Conservation (phyloP, 2,888 invertebrate species). For the Deilephila porcellus region DNA sequence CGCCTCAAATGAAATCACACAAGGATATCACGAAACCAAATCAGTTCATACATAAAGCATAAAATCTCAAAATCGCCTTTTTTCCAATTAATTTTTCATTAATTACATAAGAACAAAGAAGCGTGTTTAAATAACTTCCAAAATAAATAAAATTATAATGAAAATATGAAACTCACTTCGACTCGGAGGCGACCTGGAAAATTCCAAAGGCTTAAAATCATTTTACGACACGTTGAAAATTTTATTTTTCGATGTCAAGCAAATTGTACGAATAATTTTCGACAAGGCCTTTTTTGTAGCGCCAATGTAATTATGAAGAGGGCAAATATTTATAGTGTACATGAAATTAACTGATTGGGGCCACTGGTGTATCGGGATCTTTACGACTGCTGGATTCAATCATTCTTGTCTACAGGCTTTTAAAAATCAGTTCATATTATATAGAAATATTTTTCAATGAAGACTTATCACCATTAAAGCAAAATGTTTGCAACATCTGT, state of each 20-base stretch:
- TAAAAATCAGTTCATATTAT: too few species aligned
- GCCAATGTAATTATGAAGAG: neutral
- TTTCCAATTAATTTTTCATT: neutral
- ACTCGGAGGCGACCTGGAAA: neutral
- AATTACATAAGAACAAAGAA: neutral
- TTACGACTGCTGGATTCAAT: neutral
- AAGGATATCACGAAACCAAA: too few species aligned
- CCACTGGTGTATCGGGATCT: neutral
- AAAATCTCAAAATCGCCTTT: too few species aligned
- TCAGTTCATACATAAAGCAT: neutral
- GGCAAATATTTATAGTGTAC: constrained; percentile 7
- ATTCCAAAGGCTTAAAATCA: neutral
- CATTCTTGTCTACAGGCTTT: too few species aligned
- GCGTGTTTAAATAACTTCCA: neutral
- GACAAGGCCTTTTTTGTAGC: constrained; percentile 3
- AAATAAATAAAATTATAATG: neutral
- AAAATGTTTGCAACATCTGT: too few species aligned
- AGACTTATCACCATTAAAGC: too few species aligned
- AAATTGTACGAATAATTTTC: constrained; percentile 12
- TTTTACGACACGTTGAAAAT: constrained; percentile 3
- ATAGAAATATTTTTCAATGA: too few species aligned
- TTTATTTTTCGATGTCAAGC: constrained; percentile 19
- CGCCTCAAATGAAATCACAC: too few species aligned
- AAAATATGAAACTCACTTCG: neutral
- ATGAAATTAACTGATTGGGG: neutral